Evolutionary conservation across 1,140 invertebrate species (phyloP), one percentile per base, ranked within the genome.

Genomic region (Drosophila bocqueti): DNA sequence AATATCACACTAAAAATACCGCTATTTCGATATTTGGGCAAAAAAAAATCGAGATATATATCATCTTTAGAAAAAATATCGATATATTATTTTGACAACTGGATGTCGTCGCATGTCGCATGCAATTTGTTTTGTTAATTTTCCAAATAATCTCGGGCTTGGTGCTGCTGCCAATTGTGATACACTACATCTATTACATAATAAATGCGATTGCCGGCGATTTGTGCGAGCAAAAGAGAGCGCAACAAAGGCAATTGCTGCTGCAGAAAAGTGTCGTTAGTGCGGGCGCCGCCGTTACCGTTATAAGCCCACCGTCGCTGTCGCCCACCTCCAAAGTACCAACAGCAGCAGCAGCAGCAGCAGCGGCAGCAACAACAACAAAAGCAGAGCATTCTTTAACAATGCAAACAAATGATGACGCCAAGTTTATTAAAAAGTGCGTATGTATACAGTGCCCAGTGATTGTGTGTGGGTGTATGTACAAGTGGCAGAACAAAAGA

Each of bases 341-440:
- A 71, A 34, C 54, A 54, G 11, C 54, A 47, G 43, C 58, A 29
- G 36, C 59, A 58, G 26, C 54, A 54, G 11, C 54, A 47, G 43
- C 58, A 7, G 36, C 42, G 31, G 21, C 38, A 47, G 29, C 58
- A 66, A 29, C 52, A 21, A 46, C 55, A 59, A 55, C 55, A 79
- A 65, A 21, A 66, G 61, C 59, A 45, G 42, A 42, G 40, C 42
- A 57, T 71, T 47, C 63, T 69, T 55, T 45, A 73, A 60, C 57
- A 63, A 92, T 92, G 91, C 94, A 95, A 94, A 94, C 94, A 81
- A 93, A 94, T 36, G 94, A 95, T 81, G 94, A 95, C 92, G 95
- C 95, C 60, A 95, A 94, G 85, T 95, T 93, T 91, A 93, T 95
- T 92, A 94, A 95, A 93, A 95, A 94, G 94, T 95, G 91, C 93